Conservation (phyloP, 1,140 invertebrate species). For the Ostrea denselamellosa region DNA sequence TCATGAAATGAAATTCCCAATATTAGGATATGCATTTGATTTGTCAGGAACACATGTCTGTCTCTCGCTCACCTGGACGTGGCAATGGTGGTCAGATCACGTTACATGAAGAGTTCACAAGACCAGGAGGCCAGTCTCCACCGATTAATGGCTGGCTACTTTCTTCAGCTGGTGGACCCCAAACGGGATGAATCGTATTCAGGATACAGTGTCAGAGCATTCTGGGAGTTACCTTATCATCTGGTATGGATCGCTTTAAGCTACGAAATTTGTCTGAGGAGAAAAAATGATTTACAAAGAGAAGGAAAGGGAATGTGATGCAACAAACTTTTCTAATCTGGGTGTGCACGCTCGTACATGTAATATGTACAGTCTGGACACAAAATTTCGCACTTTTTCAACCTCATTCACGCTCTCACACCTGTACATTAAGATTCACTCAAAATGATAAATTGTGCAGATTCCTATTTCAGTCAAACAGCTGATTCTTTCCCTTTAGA, state of each 20-base stretch:
- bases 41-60: slow-evolving; percentile 62
- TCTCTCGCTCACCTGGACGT: slow-evolving; percentile 67
- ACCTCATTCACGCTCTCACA: too few relatives aligned
- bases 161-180: slow-evolving; percentile 69
- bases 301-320: too few relatives aligned
- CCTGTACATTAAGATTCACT: too few relatives aligned
- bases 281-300: too few relatives aligned
- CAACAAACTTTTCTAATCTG: too few relatives aligned
- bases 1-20: too few relatives aligned
- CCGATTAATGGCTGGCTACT: slow-evolving; percentile 71
- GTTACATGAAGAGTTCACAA: slow-evolving; percentile 66
- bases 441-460: too few relatives aligned
- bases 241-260: slow-evolving; percentile 61
- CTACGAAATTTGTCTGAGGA: background rate
- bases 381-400: too few relatives aligned
- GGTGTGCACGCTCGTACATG: too few relatives aligned
- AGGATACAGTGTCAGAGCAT: slow-evolving; percentile 67
- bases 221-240: slow-evolving; percentile 74
- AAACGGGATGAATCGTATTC: slow-evolving; percentile 62
- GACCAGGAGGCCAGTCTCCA: slow-evolving; percentile 65
- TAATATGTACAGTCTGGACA: too few relatives aligned
- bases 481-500: too few relatives aligned
- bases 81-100: slow-evolving; percentile 62
- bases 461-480: too few relatives aligned
- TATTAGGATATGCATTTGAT: background rate